Conservation (phyloP, 23 tunicate species). For the Halocynthia aurantium region DNA sequence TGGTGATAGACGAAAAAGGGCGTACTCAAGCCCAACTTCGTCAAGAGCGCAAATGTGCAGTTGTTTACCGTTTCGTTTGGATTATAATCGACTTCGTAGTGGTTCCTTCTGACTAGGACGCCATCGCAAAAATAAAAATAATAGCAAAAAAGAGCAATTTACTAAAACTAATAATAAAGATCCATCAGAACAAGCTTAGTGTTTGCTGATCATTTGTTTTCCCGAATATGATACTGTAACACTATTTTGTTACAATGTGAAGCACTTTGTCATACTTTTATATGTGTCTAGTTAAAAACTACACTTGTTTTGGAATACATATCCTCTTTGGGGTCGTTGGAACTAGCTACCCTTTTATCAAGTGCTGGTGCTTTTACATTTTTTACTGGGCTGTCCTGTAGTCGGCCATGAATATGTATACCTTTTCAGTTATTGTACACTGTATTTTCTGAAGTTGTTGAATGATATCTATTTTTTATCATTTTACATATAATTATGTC, state of each 20-base stretch:
- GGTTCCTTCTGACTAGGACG: conserved; percentile 66
- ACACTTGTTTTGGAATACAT: neutral
- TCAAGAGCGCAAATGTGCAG: conserved; percentile 55
- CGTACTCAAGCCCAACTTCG: conserved; percentile 44
- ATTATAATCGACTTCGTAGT: conserved; percentile 74
- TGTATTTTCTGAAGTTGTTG: too few relatives aligned
- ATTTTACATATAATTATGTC: too few relatives aligned
- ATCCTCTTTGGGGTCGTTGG: neutral
- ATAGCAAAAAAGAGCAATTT: neutral
- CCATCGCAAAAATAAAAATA: neutral
- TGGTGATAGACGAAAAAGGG: conserved; percentile 56
- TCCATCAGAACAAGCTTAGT: neutral
- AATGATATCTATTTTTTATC: too few relatives aligned
- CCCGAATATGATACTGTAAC: neutral
- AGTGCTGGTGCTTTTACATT: conserved; percentile 24
- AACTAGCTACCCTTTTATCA: conserved; percentile 10
- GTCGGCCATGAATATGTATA: too few relatives aligned
- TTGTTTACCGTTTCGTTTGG: conserved; percentile 67
- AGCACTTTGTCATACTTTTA: neutral
- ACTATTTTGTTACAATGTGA: neutral
- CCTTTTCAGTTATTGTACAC: too few relatives aligned
- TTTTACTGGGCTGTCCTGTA: neutral
- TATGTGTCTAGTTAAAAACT: neutral
- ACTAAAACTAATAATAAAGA: neutral
- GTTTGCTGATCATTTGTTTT: neutral